Evolutionary conservation across 2,888 invertebrate species (phyloP), one percentile per base, ranked within the genome.

Genomic region (Drosophila putrida): DNA sequence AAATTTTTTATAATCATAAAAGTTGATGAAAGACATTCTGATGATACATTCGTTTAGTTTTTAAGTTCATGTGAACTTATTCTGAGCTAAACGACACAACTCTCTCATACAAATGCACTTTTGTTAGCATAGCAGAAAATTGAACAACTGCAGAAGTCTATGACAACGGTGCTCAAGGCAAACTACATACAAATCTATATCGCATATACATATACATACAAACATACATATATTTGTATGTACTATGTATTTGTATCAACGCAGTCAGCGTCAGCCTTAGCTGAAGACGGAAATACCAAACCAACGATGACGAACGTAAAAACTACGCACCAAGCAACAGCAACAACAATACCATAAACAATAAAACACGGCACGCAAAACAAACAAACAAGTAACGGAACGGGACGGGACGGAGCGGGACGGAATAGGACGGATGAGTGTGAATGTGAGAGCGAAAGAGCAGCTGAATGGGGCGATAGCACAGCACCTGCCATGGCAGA

Each of bases 251-350:
- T 27, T 35, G 39, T 54, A 53, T 38, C 41, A 69, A 28, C 62
- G 64, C 75, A 63, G 75, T 67, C 64, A 62, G 58, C 66, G 73
- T 67, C 59, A 71, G 71, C 69, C 61, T 63, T 39, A 60, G 75
- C 88, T 84, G 71, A 89, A 85, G 89, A 89, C 85, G 85, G 89
- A 85, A 85, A 85, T 85, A 84, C 85, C 85, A 89, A 77, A 80
- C 80, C 70, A 86, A 82, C 72, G 89, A 85, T 85, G 85, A 85
- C 89, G 88, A 85, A 87, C 85, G 74, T 89, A 88, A 87, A 87
- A 87, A 85, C 84, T 87, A 84, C 84, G 89, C 89, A 85, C 82
- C 76, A 73, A 79, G 82, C 85, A 85, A 69, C 55, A 80, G 33
- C 78, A 65, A 61, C 59, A 44, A 46, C 55, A 65, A 57, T 27